phyloP scores from a whole-genome alignment of 2,888 invertebrate genomes.

The Andrena bucephala region DNA sequence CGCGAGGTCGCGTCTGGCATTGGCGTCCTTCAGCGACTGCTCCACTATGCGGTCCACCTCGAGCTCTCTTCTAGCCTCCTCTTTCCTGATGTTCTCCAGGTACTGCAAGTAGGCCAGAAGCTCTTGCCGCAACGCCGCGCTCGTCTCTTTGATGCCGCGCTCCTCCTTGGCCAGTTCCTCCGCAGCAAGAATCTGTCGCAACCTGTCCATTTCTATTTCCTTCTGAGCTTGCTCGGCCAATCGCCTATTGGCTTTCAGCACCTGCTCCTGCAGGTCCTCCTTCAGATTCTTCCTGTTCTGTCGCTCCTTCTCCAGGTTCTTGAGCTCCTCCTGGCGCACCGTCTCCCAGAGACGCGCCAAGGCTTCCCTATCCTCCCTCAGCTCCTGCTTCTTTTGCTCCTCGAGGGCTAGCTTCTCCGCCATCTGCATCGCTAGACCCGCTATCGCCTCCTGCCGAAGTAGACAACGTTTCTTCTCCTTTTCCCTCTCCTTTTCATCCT shows the following conservation, averaged over 20 bases:
- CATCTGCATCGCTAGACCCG: conserved; percentile 74
- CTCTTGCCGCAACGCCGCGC: conserved; percentile 73
- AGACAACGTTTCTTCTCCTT: conserved; percentile 60
- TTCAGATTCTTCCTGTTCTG: conserved; percentile 70
- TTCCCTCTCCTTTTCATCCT: conserved; percentile 67
- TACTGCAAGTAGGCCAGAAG: conserved; percentile 75
- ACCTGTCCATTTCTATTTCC: conserved; percentile 70
- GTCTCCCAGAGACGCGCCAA: conserved; percentile 69
- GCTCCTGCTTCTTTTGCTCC: conserved; percentile 68
- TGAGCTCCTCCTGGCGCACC: conserved; percentile 69
- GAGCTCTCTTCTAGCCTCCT: conserved; percentile 67
- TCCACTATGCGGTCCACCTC: conserved; percentile 71
- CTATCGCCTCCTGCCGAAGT: conserved; percentile 44
- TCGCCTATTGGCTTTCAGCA: conserved; percentile 66
- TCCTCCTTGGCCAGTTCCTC: conserved; percentile 72
- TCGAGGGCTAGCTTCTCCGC: conserved; percentile 71
- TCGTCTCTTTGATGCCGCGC: conserved; percentile 53
- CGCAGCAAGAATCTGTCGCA: conserved; percentile 62
- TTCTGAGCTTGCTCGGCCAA: conserved; percentile 72
- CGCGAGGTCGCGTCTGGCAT: conserved; percentile 62
- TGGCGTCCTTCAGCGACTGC: conserved; percentile 56
- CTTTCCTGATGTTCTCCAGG: conserved; percentile 71
- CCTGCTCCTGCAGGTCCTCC: conserved; percentile 77
- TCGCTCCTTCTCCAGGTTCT: conserved; percentile 66
- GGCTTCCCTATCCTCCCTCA: conserved; percentile 73